phyloP scores from a whole-genome alignment of 2,113 vertebrate genomes.

The Pipa parva region DNA sequence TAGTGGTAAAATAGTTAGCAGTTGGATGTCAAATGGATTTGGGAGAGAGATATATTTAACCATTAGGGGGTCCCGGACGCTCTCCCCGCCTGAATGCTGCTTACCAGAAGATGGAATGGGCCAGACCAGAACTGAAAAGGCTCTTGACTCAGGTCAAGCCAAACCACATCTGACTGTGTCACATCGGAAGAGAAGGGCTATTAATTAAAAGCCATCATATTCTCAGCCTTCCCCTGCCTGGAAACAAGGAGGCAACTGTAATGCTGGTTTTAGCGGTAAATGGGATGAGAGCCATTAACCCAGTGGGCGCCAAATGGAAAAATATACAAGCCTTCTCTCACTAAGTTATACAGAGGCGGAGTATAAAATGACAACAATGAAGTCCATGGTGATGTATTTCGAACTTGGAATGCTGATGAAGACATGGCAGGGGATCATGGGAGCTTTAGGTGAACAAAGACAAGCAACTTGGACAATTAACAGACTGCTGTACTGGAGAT shows the following conservation, averaged over 20 bases:
- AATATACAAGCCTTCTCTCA: too few species aligned
- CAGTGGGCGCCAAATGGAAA: background rate
- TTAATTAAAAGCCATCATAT: constrained; percentile 8
- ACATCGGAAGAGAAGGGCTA: constrained; percentile 1
- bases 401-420: too few species aligned
- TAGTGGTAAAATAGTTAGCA: constrained; percentile 23
- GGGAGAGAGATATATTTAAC: background rate
- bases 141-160: constrained; percentile 12
- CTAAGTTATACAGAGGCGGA: too few species aligned
- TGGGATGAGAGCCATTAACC: background rate
- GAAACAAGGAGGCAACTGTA: background rate
- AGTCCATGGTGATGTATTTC: too few species aligned
- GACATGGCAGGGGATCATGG: too few species aligned
- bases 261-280: background rate
- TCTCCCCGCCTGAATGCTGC: background rate
- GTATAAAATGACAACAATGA: too few species aligned
- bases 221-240: constrained; percentile 1
- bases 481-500: too few species aligned
- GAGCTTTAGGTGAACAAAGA: too few species aligned
- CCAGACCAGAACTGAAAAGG: constrained; percentile 6
- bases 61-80: constrained; percentile 9
- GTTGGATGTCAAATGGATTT: constrained; percentile 21
- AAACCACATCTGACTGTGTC: background rate
- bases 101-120: too few species aligned
- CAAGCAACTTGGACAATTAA: too few species aligned